Percentiles rank a stretch among this genome's conserved stretches.
Evolutionary conservation across 2,797 vertebrate species (phyloP).

Genomic region (Holocentrus rufus): DNA sequence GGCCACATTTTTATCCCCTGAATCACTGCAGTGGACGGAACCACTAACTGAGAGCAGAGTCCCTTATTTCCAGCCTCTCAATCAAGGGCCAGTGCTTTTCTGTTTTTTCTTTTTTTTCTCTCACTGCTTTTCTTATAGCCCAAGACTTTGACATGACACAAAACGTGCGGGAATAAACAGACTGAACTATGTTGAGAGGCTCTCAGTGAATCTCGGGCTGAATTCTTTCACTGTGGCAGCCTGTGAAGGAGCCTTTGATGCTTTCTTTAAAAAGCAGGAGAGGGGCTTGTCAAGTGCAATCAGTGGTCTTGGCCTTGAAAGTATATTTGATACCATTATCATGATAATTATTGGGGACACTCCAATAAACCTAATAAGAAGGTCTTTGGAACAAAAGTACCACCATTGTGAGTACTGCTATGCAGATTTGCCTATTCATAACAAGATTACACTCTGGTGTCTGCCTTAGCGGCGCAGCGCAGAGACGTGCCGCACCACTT

Average conservation of each 20-base stretch:
- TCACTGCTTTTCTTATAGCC: conserved; percentile 59
- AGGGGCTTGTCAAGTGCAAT: conserved; percentile 74
- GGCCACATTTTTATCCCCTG: conserved; percentile 82
- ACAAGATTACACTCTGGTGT: conserved; percentile 49
- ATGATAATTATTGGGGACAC: conserved; percentile 70
- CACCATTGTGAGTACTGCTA: conserved; percentile 25
- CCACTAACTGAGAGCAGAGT: conserved; percentile 67
- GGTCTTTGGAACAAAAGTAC: conserved; percentile 45
- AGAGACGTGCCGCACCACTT: conserved; percentile 38
- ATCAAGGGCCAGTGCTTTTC: conserved; percentile 56
- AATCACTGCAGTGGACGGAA: conserved; percentile 84
- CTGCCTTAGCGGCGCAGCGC: conserved; percentile 36
- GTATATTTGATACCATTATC: conserved; percentile 71
- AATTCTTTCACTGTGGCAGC: conserved; percentile 56
- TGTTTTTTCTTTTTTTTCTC: conserved; percentile 30
- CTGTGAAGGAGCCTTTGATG: conserved; percentile 76
- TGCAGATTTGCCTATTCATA: conserved; percentile 32
- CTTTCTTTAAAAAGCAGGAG: conserved; percentile 57
- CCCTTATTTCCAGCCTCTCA: conserved; percentile 72
- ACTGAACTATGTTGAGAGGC: conserved; percentile 71
- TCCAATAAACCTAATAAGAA: conserved; percentile 65
- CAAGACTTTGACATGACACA: conserved; percentile 62
- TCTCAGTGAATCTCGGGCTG: conserved; percentile 62
- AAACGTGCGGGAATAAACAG: conserved; percentile 66
- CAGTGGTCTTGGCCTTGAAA: conserved; percentile 61